Conservation (phyloP, 2,888 invertebrate species). For the Tortricodes alternella region DNA sequence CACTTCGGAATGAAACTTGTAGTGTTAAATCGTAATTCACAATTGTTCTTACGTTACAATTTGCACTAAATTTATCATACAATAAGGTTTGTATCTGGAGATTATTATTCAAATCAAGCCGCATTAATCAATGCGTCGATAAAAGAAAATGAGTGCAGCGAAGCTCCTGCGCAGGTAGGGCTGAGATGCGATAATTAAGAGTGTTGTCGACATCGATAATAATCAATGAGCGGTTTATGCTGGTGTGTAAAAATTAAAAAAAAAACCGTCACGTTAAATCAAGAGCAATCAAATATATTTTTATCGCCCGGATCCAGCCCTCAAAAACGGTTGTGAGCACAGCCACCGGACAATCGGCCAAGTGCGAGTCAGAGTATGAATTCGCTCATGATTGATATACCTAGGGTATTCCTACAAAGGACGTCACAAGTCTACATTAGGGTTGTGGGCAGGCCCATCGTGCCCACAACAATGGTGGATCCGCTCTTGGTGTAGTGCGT, state of each 20-base stretch:
- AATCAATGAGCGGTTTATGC: slow-evolving; percentile 6
- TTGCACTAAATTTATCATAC: slow-evolving; percentile 83
- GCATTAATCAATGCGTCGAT: slow-evolving; percentile 81
- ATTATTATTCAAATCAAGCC: slow-evolving; percentile 81
- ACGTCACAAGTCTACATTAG: too few relatives aligned
- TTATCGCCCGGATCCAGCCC: too few relatives aligned
- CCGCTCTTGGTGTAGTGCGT: too few relatives aligned
- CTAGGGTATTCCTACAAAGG: too few relatives aligned
- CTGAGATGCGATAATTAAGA: slow-evolving; percentile 34
- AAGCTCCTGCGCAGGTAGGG: slow-evolving; percentile 65
- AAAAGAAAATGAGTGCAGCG: slow-evolving; percentile 78
- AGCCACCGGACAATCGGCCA: too few relatives aligned
- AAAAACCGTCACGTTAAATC: neutral
- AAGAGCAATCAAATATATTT: neutral
- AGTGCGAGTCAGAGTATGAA: too few relatives aligned
- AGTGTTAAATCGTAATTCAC: slow-evolving; percentile 49
- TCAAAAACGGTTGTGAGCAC: too few relatives aligned
- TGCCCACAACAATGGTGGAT: too few relatives aligned
- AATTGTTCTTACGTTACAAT: slow-evolving; percentile 73
- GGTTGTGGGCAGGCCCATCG: too few relatives aligned
- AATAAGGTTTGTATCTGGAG: slow-evolving; percentile 81
- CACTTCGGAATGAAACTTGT: slow-evolving; percentile 27
- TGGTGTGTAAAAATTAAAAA: neutral
- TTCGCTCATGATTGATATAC: too few relatives aligned
- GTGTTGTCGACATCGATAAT: slow-evolving; percentile 36